Base-by-base conservation (phyloP, 2,797 vertebrate genomes). In the Megaceryle alcyon region DNA sequence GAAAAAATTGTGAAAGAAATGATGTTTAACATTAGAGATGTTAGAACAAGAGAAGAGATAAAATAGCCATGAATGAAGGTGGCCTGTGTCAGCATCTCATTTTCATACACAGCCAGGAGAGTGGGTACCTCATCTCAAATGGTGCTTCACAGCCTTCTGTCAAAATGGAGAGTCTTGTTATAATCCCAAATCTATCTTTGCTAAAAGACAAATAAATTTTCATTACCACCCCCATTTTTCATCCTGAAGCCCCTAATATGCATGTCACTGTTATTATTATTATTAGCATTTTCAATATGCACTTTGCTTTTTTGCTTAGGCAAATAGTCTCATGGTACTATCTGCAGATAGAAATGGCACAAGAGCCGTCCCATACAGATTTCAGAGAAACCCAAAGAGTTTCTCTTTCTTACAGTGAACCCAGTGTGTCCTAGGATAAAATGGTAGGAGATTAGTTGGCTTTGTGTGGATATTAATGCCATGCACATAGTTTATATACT, bases 281-380 rank as follows among this genome's bases (percentile, higher is more conserved):
- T 96, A 76, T 89, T 91, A 91, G 73, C 23, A 83, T 95, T 97
- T 96, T 93, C 83, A 96, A 86, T 92, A 88, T 8, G 7, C 43
- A 25, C 7, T 64, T 86, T 37, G 37, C 29, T 49, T 95, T 96
- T 96, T 79, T 86, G 92, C 41, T 78, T 44, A 73, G 76, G 83
- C 82, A 43, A 25, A 88, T 72, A 43, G 28, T 87, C 70, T 94
- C 72, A 48, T 17, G 60, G 12, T 66, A 41, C 3, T 12, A 33
- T 65, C 22, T 89, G 77, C 88, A 85, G 65, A 44, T 92, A 60
- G 10, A 83, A 83, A 72, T 80, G 69, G 57, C 77, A 91, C 29
- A 86, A 35, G 26, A 70, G 43, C 41, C 2, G 4, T 77, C 39
- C 64, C 29, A 4, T 35, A 33, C 22, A 53, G 60, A 64, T 64